Evolutionary conservation across 2,888 invertebrate genomes (phyloP), one percentile per base, ranked within the genome.

Genomic region (Andrena trimmerana): DNA sequence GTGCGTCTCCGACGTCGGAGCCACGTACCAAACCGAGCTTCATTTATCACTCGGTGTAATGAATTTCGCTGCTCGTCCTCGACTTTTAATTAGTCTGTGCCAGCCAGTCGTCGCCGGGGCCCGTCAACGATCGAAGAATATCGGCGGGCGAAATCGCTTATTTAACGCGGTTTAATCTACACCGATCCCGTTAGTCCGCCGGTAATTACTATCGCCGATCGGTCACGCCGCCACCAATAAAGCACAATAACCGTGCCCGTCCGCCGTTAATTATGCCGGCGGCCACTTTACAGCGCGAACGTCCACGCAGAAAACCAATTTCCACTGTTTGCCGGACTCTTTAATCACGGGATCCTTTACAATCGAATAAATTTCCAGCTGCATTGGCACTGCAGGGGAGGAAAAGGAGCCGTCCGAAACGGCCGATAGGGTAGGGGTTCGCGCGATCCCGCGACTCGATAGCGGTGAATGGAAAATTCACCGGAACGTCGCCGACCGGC

Each of bases 301-400:
- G 62, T 54, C 80, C 80, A 78, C 71, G 80, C 54, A 57, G 80
- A 78, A 78, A 81, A 81, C 67, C 80, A 81, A 81, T 81, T 81
- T 54, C 79, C 42, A 78, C 62, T 81, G 80, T 81, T 78, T 81
- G 71, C 54, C 1, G 33, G 62, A 57, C 71, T 71, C 80, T 81
- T 81, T 81, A 78, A 81, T 81, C 80, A 67, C 71, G 67, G 71
- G 33, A 63, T 78, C 79, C 79, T 78, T 81, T 71, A 50, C 79
- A 67, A 67, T 29, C 79, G 79, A 81, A 72, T 78, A 63, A 78
- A 81, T 54, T 36, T 6, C 33, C 42, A 29, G 65, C 52, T 62
- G 62, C 52, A 67, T 66, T 62, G 42, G 27, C 20, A 71, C 66
- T 8, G 33, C 13, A 1, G 10, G 0, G 29, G 29, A 48, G 60